Conservation (phyloP, 2,113 vertebrate genomes). For the Ramphastos sulfuratus region DNA sequence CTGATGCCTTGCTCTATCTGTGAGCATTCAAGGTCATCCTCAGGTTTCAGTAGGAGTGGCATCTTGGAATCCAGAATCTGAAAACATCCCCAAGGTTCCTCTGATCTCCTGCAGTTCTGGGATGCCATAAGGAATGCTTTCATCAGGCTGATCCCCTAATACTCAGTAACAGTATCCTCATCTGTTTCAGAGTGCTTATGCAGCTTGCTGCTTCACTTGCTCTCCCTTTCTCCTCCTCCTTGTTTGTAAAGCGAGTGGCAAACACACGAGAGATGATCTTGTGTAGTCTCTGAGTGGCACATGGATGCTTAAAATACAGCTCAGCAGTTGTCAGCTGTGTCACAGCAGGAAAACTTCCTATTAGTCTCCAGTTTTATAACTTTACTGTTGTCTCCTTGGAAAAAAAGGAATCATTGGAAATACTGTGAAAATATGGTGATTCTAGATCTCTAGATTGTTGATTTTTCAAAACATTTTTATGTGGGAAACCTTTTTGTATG, state of each 20-base stretch:
- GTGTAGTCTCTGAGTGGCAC: not conserved
- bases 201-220: not conserved
- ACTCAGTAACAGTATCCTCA: not conserved
- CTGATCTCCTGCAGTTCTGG: not conserved
- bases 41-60: conserved; percentile 1
- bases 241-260: not conserved
- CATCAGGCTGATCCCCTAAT: not conserved
- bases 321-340: conserved; percentile 4
- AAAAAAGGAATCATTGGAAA: not conserved
- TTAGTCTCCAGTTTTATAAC: not conserved
- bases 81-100: not conserved
- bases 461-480: not conserved
- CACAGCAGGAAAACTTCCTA: not conserved
- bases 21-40: not conserved
- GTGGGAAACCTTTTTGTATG: not conserved
- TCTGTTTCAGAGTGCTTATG: not conserved
- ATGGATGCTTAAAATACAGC: not conserved
- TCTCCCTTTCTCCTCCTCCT: not conserved
- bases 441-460: not conserved
- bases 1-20: not conserved
- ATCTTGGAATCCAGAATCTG: not conserved
- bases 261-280: not conserved
- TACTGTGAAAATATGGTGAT: not conserved
- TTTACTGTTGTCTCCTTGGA: not conserved
- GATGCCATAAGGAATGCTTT: not conserved